A percentile compares a stretch with the other conserved stretches of the same genome.
These are phyloP conservation scores for Tetragonula clypearis DNA, from an alignment of 1,140 invertebrate species.

Conservation along the genomic window DNA sequence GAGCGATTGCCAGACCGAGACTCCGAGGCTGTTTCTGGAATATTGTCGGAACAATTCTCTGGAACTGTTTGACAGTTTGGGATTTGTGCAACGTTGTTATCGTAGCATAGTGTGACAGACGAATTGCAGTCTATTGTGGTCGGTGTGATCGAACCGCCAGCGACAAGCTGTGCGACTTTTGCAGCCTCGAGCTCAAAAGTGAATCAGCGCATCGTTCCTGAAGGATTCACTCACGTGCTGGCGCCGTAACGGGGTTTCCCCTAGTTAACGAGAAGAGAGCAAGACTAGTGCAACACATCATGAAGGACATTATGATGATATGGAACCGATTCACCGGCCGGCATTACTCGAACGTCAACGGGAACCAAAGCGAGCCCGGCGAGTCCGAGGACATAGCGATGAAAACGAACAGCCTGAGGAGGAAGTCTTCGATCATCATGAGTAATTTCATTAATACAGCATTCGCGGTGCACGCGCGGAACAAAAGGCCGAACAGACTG, in stretches of 20 bases:
- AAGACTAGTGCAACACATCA: slow-evolving; percentile 50
- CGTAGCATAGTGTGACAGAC: neutral
- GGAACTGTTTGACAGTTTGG: no score
- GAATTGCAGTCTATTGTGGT: neutral
- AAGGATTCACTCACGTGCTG: neutral
- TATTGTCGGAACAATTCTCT: no score
- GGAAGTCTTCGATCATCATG: slow-evolving; percentile 81
- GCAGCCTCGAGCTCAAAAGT: no score
- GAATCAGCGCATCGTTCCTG: no score
- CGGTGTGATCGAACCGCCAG: neutral
- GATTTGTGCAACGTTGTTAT: neutral
- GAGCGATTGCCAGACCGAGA: neutral
- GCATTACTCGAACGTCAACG: slow-evolving; percentile 80
- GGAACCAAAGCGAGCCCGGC: slow-evolving; percentile 70
- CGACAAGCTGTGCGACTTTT: no score
- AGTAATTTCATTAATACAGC: slow-evolving; percentile 82
- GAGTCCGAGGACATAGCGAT: slow-evolving; percentile 67
- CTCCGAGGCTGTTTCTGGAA: no score
- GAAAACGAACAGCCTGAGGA: slow-evolving; percentile 60
- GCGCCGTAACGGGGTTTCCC: no score
- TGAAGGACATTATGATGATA: slow-evolving; percentile 84
- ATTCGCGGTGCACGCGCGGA: slow-evolving; percentile 74
- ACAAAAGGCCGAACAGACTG: slow-evolving; percentile 74
- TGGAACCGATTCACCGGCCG: slow-evolving; percentile 81
- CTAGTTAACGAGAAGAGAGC: neutral